Evolutionary conservation across 2,797 vertebrate genomes (phyloP).

Genomic region (Enteromius treurensis): DNA sequence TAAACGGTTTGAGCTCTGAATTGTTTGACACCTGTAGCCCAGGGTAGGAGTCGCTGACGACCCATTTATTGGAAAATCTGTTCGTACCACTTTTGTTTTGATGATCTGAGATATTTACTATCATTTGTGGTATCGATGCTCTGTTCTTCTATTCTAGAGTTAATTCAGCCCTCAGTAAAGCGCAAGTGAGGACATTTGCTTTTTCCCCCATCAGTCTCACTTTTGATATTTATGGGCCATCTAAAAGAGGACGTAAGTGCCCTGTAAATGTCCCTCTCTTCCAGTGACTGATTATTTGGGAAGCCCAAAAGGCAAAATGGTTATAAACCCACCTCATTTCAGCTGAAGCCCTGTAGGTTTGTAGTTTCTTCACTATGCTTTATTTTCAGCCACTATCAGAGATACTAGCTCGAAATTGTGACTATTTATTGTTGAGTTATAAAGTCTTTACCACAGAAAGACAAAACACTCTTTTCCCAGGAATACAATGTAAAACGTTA

Average conservation of each 20-base stretch:
- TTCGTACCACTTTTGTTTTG: neutral
- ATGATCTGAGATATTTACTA: neutral
- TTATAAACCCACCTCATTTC: slow-evolving; percentile 30
- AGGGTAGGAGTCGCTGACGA: slow-evolving; percentile 20
- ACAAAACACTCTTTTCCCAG: neutral
- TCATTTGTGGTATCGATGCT: neutral
- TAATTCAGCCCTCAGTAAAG: slow-evolving; percentile 18
- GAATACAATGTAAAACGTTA: slow-evolving; percentile 4
- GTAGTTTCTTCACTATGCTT: slow-evolving; percentile 5
- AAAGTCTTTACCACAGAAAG: slow-evolving; percentile 11
- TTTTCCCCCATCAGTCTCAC: slow-evolving; percentile 36
- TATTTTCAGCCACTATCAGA: slow-evolving; percentile 20
- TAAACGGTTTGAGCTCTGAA: slow-evolving; percentile 77
- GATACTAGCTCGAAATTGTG: neutral
- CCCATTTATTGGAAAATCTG: neutral
- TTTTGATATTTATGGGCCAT: slow-evolving; percentile 53
- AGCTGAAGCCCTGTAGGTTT: slow-evolving; percentile 4
- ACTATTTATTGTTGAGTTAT: neutral
- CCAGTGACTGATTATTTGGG: slow-evolving; percentile 41
- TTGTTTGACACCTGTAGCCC: slow-evolving; percentile 87
- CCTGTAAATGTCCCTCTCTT: slow-evolving; percentile 56
- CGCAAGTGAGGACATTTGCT: slow-evolving; percentile 27
- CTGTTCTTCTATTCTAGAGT: slow-evolving; percentile 6
- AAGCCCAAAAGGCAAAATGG: slow-evolving; percentile 31
- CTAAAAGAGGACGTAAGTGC: slow-evolving; percentile 48